Evolutionary conservation across 2,888 invertebrate genomes (phyloP), one percentile per base, ranked within the genome.

Genomic region (Megamerina dolium): DNA sequence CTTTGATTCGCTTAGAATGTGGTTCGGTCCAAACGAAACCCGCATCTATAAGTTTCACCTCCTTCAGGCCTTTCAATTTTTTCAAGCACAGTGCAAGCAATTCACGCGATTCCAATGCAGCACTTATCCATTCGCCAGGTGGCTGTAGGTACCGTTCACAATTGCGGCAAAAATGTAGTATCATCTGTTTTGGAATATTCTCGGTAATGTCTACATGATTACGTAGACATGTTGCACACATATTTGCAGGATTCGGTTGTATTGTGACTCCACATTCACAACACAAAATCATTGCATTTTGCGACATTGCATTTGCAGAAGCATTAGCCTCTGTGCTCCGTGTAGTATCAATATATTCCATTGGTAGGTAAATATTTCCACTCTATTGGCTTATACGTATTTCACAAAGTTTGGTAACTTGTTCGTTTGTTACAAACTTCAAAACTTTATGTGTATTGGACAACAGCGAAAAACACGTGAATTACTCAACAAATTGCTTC

Each of bases 21-120:
- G 96, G 94, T 66, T 99, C 99, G 9, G 99, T 99, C 97, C 97
- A 99, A 4, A 95, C 81, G 75, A 99, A 99, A 1, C 87, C 85
- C 30, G 99, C 99, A 77, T 99, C 97, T 41, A 96, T 77, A 13
- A 99, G 75, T 62, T 93, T 89, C 0, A 97, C 88, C 64, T 86
- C 81, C 60, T 81, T 86, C 6, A 97, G 74, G 1, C 92, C 92
- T 70, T 88, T 96, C 18, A 99, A 70, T 63, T 86, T 89, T 66
- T 95, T 94, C 38, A 99, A 75, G 59, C 99, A 99, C 1, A 99
- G 69, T 0, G 87, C 80, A 2, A 97, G 74, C 2, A 97, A 75
- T 69, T 96, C 95, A 16, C 87, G 77, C 0, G 95, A 96, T 71
- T 96, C 95, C n/a, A 95, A 71, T 0, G 85, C 75, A 53, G 85